Percentiles rank a stretch among this genome's conserved stretches.
Conservation (phyloP, 2,888 invertebrate species). For the Microctonus brassicae region DNA sequence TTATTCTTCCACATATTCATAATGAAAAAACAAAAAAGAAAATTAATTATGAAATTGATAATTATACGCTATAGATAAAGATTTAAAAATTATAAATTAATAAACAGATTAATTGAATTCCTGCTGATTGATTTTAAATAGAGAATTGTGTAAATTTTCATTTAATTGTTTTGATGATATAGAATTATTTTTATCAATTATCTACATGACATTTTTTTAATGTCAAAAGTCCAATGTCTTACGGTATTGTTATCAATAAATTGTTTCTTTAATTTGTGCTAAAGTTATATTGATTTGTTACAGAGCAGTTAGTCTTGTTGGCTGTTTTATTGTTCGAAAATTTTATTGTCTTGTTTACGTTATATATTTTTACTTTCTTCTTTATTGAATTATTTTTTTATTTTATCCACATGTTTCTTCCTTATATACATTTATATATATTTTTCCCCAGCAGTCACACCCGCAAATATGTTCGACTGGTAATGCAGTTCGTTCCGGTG, state of each 20-base stretch:
- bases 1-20: neutral
- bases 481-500: conserved; percentile 30
- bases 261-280: neutral
- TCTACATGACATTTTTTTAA: neutral
- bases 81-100: too few species aligned
- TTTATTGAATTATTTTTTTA: too few species aligned
- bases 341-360: too few species aligned
- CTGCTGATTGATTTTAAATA: too few species aligned
- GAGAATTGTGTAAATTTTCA: too few species aligned
- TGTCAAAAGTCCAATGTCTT: neutral
- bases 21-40: neutral
- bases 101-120: too few species aligned
- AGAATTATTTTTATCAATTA: neutral
- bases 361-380: too few species aligned
- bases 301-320: too few species aligned
- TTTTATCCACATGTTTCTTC: neutral
- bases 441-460: conserved; percentile 20
- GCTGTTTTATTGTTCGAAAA: neutral
- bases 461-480: conserved; percentile 22
- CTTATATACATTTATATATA: too few species aligned
- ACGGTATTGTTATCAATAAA: neutral
- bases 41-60: too few species aligned
- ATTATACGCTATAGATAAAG: too few species aligned
- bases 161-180: neutral
- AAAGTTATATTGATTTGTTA: too few species aligned